Evolutionary conservation across 2,113 vertebrate genomes (phyloP), one percentile per base, ranked within the genome.

Genomic region (Sialia sialis): DNA sequence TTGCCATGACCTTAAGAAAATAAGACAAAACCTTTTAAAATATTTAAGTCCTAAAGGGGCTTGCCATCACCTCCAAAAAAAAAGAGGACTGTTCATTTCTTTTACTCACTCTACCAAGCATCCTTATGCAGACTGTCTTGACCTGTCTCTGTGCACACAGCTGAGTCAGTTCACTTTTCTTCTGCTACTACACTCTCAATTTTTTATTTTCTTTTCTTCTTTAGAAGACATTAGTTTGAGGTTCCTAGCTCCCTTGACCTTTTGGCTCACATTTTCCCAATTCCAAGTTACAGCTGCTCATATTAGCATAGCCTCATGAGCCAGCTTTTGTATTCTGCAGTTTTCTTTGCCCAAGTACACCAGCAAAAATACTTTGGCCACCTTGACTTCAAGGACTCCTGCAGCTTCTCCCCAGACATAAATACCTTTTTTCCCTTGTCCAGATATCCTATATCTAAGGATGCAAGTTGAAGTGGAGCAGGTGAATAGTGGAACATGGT

Each of bases 401-500:
- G 30, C 13, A 73, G 41, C 75, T 52, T 83, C 48, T 83, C n/a
- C 56, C 12, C 8, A 44, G 30, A 16, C n/a, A 21, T 34, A 21
- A 7, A 6, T 72, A 34, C 46, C 13, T 9, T 78, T 78, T 38
- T 43, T 10, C 20, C 17, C 48, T 79, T 22, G 20, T 43, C 20
- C 30, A 43, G 32, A 16, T 36, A 17, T 9, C 51, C 79, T 10
- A 1, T 6, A 12, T 30, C 9, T 48, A 20, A 43, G 29, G 13
- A n/a, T 55, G 29, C 23, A 58, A 21, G 32, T 27, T 55, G 60
- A 67, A 64, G 25, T 43, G 34, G 34, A 69, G 26, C 17, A 34
- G 16, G 18, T 14, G 19, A 20, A 16, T 38, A 17, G 51, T 80
- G 10, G 44, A 69, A 46, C 0, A 0, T 9, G 19, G 21, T 60